phyloP scores from a whole-genome alignment of 1,140 invertebrate genomes.

The Eumaeus atala region DNA sequence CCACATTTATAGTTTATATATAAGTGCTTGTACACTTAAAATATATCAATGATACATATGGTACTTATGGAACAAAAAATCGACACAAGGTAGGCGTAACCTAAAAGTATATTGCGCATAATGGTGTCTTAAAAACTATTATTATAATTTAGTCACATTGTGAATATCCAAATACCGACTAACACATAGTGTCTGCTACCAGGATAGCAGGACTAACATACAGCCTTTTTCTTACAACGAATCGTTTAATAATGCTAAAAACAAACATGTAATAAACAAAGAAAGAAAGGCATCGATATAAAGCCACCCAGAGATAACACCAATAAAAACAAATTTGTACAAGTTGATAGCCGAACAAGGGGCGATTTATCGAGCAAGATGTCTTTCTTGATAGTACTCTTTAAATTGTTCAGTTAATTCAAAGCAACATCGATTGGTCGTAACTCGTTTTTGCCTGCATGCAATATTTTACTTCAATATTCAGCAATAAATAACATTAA shows the following conservation, averaged over 20 bases:
- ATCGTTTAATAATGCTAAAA: slow-evolving; percentile 27
- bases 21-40: no score
- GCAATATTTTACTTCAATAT: slow-evolving; percentile 12
- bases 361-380: slow-evolving; percentile 65
- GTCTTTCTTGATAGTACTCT: slow-evolving; percentile 54
- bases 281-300: slow-evolving; percentile 39
- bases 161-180: not conserved
- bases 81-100: no score
- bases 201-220: slow-evolving; percentile 3
- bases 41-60: no score
- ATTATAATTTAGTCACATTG: no score
- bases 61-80: no score
- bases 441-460: slow-evolving; percentile 17
- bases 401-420: slow-evolving; percentile 42
- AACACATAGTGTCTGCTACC: slow-evolving; percentile 7
- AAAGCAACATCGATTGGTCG: slow-evolving; percentile 17
- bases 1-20: no score
- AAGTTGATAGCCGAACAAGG: slow-evolving; percentile 48
- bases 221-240: slow-evolving; percentile 10
- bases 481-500: slow-evolving; percentile 12
- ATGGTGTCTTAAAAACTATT: no score
- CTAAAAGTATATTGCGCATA: no score
- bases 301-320: slow-evolving; percentile 64
- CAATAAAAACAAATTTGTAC: slow-evolving; percentile 70
- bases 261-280: slow-evolving; percentile 29